phyloP scores from a whole-genome alignment of 2,113 vertebrate species.

The Cettia cetti region DNA sequence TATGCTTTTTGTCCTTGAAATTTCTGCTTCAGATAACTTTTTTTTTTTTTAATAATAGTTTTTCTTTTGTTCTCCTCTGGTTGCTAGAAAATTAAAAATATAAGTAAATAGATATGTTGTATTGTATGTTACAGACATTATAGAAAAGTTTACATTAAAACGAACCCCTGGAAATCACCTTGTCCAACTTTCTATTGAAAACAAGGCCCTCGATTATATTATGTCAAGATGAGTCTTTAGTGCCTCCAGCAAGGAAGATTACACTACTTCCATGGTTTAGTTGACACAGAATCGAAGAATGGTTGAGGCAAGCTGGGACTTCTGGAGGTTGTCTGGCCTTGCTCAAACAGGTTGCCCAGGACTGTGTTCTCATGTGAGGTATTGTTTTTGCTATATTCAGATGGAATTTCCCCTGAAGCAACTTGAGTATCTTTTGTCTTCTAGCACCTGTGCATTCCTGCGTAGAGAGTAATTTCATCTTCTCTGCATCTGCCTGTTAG shows the following conservation, averaged over 20 bases:
- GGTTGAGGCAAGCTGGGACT: background rate
- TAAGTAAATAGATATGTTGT: background rate
- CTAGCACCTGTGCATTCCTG: background rate
- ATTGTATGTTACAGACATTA: background rate
- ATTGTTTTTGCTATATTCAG: background rate
- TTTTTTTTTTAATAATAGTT: background rate
- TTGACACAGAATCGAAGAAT: background rate
- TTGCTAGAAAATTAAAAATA: background rate
- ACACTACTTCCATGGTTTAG: background rate
- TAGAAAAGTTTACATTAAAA: background rate
- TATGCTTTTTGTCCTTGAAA: background rate
- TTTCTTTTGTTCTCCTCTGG: background rate
- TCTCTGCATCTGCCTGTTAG: background rate
- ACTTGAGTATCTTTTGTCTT: background rate
- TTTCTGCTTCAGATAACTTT: background rate
- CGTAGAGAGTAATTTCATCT: background rate
- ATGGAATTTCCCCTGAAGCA: background rate
- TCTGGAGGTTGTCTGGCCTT: background rate
- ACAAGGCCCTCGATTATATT: accelerated
- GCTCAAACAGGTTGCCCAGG: background rate
- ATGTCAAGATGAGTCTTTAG: background rate
- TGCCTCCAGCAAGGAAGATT: background rate
- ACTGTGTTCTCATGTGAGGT: background rate
- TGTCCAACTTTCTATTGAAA: background rate
- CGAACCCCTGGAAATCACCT: background rate